These are phyloP conservation scores for Eristalis intricaria DNA, from an alignment of 2,888 invertebrate genomes.

Conservation along the genomic window DNA sequence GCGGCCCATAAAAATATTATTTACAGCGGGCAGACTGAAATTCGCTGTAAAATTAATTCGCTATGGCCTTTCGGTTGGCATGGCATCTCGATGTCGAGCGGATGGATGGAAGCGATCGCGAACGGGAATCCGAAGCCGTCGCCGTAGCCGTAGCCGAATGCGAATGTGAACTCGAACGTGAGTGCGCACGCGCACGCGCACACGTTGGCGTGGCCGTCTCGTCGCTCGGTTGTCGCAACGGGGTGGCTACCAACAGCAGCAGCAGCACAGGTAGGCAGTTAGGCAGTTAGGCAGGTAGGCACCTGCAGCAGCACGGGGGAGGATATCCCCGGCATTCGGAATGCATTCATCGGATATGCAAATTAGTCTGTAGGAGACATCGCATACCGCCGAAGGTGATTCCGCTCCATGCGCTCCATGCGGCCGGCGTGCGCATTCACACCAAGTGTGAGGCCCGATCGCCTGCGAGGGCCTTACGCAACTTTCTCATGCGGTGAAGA, in stretches of 20 bases:
- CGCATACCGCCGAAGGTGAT: constrained; percentile 63
- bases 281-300: background rate
- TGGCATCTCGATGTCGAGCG: background rate
- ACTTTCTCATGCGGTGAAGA: constrained; percentile 71
- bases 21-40: constrained; percentile 58
- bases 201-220: constrained; percentile 37
- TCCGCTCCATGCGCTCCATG: constrained; percentile 51
- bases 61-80: constrained; percentile 64
- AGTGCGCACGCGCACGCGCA: constrained; percentile 10
- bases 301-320: background rate
- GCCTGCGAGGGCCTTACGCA: constrained; percentile 61
- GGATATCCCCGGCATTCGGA: constrained; percentile 40
- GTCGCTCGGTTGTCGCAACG: constrained; percentile 26
- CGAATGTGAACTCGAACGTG: constrained; percentile 21
- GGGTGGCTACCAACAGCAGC: constrained; percentile 14
- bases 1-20: constrained; percentile 66
- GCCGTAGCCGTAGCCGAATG: background rate
- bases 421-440: constrained; percentile 34
- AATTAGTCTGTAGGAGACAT: constrained; percentile 66
- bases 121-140: background rate
- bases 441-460: constrained; percentile 32
- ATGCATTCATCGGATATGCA: constrained; percentile 68
- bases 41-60: constrained; percentile 67
- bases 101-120: constrained; percentile 19
- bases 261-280: background rate